These are phyloP conservation scores for Aegotheles bennettii DNA, from an alignment of 2,113 vertebrate genomes.

Conservation along the genomic window DNA sequence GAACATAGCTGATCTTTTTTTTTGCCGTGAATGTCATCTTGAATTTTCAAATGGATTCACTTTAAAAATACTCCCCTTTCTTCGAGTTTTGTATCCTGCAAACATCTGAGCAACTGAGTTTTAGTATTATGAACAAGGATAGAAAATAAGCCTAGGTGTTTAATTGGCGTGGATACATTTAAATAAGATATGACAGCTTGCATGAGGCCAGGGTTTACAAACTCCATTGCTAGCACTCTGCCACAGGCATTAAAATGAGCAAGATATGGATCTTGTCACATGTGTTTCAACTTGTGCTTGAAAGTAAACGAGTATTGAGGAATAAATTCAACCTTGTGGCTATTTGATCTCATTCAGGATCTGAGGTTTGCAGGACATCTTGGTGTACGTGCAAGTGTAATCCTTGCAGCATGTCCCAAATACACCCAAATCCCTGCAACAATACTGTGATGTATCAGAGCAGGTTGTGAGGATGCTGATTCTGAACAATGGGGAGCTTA, in stretches of 20 bases:
- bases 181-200: background rate
- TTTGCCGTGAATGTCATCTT: background rate
- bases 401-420: background rate
- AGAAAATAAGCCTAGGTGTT: background rate
- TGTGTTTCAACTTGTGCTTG: background rate
- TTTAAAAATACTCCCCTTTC: background rate
- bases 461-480: background rate
- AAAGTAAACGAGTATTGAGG: background rate
- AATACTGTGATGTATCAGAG: background rate
- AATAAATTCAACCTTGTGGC: background rate
- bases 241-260: background rate
- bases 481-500: background rate
- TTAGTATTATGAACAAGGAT: background rate
- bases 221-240: background rate
- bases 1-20: background rate
- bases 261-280: background rate
- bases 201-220: background rate
- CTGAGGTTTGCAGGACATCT: background rate
- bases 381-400: rapidly evolving
- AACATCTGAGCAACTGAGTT: background rate
- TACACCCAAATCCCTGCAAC: background rate
- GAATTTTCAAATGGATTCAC: background rate
- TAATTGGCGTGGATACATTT: background rate
- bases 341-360: background rate
- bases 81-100: background rate